A percentile compares a stretch with the other conserved stretches of the same genome.
These are phyloP conservation scores for Pampus argenteus DNA, from an alignment of 2,797 vertebrate species.

Conservation along the genomic window DNA sequence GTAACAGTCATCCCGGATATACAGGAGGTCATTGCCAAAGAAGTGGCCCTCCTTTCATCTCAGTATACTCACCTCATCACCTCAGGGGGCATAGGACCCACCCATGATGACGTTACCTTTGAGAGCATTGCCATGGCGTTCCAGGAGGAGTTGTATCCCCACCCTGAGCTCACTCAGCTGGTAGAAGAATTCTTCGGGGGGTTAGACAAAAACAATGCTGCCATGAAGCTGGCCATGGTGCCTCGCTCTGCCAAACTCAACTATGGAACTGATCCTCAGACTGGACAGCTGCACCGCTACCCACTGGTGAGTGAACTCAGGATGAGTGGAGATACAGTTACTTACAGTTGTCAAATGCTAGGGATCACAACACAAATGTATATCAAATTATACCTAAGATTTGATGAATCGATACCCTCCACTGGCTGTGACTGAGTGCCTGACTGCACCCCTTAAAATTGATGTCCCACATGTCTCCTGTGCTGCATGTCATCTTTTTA, in stretches of 20 bases:
- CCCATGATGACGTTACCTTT: slow-evolving; percentile 95
- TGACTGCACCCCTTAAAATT: neutral
- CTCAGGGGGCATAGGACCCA: slow-evolving; percentile 95
- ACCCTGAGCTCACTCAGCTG: slow-evolving; percentile 88
- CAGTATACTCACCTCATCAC: slow-evolving; percentile 92
- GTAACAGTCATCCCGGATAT: slow-evolving; percentile 92
- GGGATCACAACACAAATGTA: slow-evolving; percentile 4
- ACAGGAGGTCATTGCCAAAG: slow-evolving; percentile 88
- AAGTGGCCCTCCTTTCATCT: slow-evolving; percentile 87
- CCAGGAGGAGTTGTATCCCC: slow-evolving; percentile 83
- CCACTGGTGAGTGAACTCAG: slow-evolving; percentile 84
- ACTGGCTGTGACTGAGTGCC: neutral
- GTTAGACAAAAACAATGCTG: slow-evolving; percentile 72
- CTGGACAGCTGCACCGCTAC: slow-evolving; percentile 84
- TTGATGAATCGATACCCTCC: neutral
- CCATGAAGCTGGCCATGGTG: slow-evolving; percentile 91
- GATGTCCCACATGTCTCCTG: neutral
- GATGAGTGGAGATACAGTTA: neutral
- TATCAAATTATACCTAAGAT: slow-evolving; percentile 9
- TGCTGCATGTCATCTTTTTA: neutral
- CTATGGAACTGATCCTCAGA: slow-evolving; percentile 87
- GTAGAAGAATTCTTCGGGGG: slow-evolving; percentile 85
- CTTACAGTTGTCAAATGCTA: neutral
- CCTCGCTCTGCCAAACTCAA: slow-evolving; percentile 91
- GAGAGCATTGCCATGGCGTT: slow-evolving; percentile 93